These are phyloP conservation scores for Chiloscyllium punctatum DNA, from an alignment of 2,797 vertebrate genomes.

Conservation along the genomic window DNA sequence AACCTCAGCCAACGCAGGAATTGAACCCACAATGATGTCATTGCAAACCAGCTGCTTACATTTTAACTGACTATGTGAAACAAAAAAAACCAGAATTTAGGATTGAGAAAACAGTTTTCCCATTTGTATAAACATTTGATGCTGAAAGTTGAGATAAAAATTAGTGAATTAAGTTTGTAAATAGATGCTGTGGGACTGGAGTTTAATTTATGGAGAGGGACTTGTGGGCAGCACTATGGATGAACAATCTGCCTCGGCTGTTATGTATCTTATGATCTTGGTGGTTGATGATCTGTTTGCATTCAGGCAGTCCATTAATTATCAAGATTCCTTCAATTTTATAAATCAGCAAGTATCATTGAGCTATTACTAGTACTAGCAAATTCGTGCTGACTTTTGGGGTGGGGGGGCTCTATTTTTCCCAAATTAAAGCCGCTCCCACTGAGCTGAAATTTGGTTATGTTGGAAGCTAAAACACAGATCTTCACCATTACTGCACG, in stretches of 20 bases:
- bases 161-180: neutral
- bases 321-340: neutral
- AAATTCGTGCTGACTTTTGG: neutral
- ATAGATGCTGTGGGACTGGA: neutral
- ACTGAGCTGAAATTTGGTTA: neutral
- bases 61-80: neutral
- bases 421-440: too few species aligned
- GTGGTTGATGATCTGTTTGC: neutral
- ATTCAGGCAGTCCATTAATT: neutral
- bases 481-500: neutral
- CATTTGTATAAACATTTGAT: neutral
- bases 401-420: neutral
- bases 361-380: neutral
- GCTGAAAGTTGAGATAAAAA: neutral
- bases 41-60: too few species aligned
- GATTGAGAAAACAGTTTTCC: neutral
- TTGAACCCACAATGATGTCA: too few species aligned
- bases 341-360: neutral
- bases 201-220: neutral
- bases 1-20: too few species aligned
- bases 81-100: neutral
- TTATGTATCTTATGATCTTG: neutral
- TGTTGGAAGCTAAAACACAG: neutral
- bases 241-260: neutral
- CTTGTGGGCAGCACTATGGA: neutral